Evolutionary conservation across 1,140 invertebrate species (phyloP).

Genomic region (Steinernema khuongi): DNA sequence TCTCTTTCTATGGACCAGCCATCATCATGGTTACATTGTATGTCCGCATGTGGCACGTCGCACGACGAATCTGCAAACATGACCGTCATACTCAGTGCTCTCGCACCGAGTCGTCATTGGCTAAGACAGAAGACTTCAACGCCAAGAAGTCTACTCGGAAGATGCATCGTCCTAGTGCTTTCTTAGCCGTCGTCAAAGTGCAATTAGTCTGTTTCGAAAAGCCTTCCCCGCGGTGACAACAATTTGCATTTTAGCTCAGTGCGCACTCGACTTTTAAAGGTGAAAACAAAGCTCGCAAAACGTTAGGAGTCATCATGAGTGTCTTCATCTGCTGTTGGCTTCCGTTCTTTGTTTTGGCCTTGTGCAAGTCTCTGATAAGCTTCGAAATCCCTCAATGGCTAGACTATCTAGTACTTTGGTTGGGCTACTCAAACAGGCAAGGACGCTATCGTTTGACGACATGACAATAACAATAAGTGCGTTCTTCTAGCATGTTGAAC

Average conservation of each 20-base stretch:
- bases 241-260: neutral
- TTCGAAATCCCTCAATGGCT: slow-evolving; percentile 59
- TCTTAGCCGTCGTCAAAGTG: slow-evolving; percentile 50
- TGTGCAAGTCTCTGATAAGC: slow-evolving; percentile 48
- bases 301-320: slow-evolving; percentile 92
- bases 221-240: neutral
- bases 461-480: neutral
- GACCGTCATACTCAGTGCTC: slow-evolving; percentile 45
- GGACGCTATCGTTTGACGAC: neutral
- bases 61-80: slow-evolving; percentile 60
- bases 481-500: slow-evolving; percentile 60
- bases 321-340: slow-evolving; percentile 92
- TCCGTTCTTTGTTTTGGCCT: slow-evolving; percentile 76
- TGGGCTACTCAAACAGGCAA: slow-evolving; percentile 62
- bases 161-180: slow-evolving; percentile 43
- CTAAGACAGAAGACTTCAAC: neutral
- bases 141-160: slow-evolving; percentile 6
- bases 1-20: slow-evolving; percentile 63
- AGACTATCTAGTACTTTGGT: slow-evolving; percentile 60
- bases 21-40: slow-evolving; percentile 63
- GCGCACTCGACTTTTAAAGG: slow-evolving; percentile 4
- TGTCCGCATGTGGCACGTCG: slow-evolving; percentile 62
- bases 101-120: neutral
- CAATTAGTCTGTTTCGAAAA: slow-evolving; percentile 33
- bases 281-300: slow-evolving; percentile 64